Conservation (phyloP, 2,888 invertebrate species). For the Pantelozetes paolii region DNA sequence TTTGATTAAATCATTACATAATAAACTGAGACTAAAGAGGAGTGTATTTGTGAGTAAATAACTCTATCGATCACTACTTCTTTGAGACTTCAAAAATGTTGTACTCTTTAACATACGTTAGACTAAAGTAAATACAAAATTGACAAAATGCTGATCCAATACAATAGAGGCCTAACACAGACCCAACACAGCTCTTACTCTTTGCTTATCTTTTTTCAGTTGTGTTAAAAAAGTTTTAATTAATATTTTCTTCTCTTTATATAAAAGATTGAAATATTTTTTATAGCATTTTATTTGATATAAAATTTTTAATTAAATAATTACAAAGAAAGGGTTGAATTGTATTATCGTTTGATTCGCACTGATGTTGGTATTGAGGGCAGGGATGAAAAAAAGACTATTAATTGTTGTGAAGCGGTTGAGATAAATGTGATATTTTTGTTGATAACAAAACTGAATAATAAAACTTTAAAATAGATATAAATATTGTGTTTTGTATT, state of each 20-base stretch:
- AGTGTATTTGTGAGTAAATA: conserved; percentile 13
- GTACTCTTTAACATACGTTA: background rate
- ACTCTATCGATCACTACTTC: conserved; percentile 7
- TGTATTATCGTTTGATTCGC: too few relatives aligned
- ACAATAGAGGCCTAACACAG: too few relatives aligned
- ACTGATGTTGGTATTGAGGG: background rate
- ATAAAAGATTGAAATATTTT: background rate
- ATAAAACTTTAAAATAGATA: too few relatives aligned
- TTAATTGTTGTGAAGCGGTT: background rate
- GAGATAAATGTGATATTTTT: background rate
- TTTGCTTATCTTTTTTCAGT: background rate
- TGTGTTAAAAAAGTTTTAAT: background rate
- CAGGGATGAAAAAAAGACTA: background rate
- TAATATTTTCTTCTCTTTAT: conserved; percentile 4
- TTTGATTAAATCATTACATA: conserved; percentile 27
- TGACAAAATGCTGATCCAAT: background rate
- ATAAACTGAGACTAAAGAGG: background rate
- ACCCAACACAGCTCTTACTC: background rate
- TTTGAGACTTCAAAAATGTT: background rate
- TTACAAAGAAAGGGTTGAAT: background rate
- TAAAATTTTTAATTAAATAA: background rate
- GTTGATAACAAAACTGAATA: background rate
- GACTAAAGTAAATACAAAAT: background rate
- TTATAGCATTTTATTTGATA: background rate
- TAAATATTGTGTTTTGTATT: too few relatives aligned